Base-by-base conservation (phyloP, 1,140 invertebrate species). In the Ips nitidus region DNA sequence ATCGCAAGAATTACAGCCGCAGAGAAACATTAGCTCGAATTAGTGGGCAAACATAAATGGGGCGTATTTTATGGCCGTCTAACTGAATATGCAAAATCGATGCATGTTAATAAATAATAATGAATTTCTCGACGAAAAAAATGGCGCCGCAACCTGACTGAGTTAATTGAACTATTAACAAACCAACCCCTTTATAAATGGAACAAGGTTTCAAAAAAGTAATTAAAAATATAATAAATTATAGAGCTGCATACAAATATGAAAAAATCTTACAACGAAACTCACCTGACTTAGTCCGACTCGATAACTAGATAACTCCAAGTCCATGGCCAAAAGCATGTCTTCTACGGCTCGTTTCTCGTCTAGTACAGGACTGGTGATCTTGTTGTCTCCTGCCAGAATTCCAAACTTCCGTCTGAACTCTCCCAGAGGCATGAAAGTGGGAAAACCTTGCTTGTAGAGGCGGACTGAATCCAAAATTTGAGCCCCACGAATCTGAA, bases 391-490 rank as follows among this genome's bases (percentile, higher is more conserved):
- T 38, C 73, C 53, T 1, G 89, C 87, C 36, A 95, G 79, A 2
- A 94, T 83, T 41, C 89, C 85, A 81, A 95, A 96, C 71, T 91
- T 87, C 71, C 94, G 86, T 66, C 91, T 85, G 78, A 98, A 98
- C 82, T 98, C 95, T 41, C 87, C 84, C 56, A 96, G 88, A 52
- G 89, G 90, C 85, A 98, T 88, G 75, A 92, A 89, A 77, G 95
- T 93, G 2, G 95, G 95, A 82, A 94, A 98, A 43, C 95, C 95
- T 82, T 95, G 92, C 77, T 97, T 95, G 83, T 95, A 90, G 53
- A 98, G 84, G 37, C 95, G 86, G 6, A 96, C 89, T 22, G 93
- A 90, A 75, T 97, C 92, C 52, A 98, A 83, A 38, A 98, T 88
- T 84, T 98, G 93, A 71, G 91, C 90, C 37, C 95, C 94, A 75